These are phyloP conservation scores for Conomelus anceps DNA, from an alignment of 2,888 invertebrate genomes.

Conservation along the genomic window DNA sequence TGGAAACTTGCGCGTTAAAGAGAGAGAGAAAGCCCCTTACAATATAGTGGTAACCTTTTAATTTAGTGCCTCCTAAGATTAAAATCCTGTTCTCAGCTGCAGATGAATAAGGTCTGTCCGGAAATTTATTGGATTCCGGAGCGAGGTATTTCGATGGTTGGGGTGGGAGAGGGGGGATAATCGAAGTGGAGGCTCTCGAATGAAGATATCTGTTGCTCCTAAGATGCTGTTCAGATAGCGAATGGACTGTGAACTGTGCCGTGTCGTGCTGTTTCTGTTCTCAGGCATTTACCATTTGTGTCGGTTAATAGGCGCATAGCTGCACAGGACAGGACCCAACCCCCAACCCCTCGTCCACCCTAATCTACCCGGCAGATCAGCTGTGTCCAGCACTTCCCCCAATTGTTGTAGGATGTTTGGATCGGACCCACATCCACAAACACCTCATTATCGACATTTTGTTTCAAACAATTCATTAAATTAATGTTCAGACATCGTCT, in stretches of 20 bases:
- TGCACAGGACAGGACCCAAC: background rate
- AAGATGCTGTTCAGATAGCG: background rate
- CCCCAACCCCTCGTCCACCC: background rate
- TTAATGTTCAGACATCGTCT: background rate
- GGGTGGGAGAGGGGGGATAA: background rate
- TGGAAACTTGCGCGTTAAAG: background rate
- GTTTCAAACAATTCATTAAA: background rate
- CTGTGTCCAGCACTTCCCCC: background rate
- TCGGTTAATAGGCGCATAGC: background rate
- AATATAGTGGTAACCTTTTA: constrained; percentile 9
- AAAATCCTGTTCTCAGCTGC: constrained; percentile 9
- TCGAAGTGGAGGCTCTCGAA: background rate
- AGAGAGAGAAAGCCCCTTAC: background rate
- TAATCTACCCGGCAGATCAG: background rate
- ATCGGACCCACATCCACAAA: background rate
- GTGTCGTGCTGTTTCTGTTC: background rate
- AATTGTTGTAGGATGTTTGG: background rate
- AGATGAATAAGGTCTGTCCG: constrained; percentile 6
- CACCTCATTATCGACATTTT: background rate
- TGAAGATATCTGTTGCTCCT: background rate
- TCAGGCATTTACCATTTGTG: background rate
- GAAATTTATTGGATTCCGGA: constrained; percentile 11
- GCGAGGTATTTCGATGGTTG: background rate
- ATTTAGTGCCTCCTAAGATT: constrained; percentile 11
- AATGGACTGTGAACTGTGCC: background rate